phyloP scores from a whole-genome alignment of 2,888 invertebrate species.

The Stegana nigrithorax region DNA sequence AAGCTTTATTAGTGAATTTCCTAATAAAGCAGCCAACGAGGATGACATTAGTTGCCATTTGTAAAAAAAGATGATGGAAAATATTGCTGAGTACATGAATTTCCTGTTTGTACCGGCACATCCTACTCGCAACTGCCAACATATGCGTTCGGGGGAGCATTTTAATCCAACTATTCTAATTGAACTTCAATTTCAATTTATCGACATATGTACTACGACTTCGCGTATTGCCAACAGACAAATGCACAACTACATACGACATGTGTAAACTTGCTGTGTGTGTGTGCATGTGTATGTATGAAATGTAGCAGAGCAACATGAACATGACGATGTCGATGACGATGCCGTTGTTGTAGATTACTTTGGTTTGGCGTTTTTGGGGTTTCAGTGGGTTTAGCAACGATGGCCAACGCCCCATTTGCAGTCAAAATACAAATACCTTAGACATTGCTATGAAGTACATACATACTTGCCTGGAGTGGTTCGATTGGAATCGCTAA shows the following conservation, averaged over 20 bases:
- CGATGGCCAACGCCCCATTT: background rate
- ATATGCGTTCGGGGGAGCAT: background rate
- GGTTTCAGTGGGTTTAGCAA: background rate
- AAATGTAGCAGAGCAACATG: background rate
- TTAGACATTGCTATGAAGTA: slow-evolving; percentile 1
- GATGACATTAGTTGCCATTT: slow-evolving; percentile 8
- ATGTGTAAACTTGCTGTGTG: background rate
- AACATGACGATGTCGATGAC: too few species aligned
- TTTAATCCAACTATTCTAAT: slow-evolving; percentile 13
- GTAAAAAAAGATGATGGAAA: background rate
- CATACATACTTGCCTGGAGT: slow-evolving; percentile 3
- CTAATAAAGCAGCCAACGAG: background rate
- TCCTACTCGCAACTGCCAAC: background rate
- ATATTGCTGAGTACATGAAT: slow-evolving; percentile 2
- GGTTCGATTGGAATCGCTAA: background rate
- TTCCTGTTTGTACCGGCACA: slow-evolving; percentile 3
- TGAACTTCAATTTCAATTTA: slow-evolving; percentile 20
- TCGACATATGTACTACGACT: slow-evolving; percentile 1
- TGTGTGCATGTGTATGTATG: background rate
- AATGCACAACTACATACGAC: background rate
- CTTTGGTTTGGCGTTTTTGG: background rate
- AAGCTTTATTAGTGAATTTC: background rate
- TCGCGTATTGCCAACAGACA: background rate
- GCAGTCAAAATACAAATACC: background rate
- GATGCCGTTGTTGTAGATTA: background rate